A percentile compares a stretch with the other conserved stretches of the same genome.
phyloP scores from a whole-genome alignment of 2,113 vertebrate genomes.

The Gavia stellata region DNA sequence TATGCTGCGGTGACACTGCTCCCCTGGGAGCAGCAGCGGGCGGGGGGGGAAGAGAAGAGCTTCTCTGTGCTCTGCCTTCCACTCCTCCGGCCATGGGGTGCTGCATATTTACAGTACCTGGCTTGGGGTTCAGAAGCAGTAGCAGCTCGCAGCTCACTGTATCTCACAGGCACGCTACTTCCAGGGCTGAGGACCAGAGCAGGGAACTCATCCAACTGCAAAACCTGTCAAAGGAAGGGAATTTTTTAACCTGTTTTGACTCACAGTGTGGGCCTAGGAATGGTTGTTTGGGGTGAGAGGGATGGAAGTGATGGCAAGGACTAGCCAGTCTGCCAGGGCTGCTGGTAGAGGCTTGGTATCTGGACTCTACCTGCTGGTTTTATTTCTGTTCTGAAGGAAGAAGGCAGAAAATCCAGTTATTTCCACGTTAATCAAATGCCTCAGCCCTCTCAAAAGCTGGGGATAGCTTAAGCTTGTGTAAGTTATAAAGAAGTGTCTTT shows the following conservation, averaged over 20 bases:
- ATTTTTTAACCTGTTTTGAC: background rate
- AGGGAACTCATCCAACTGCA: background rate
- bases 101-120: accelerated
- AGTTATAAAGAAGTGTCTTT: background rate
- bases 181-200: background rate
- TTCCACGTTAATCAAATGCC: background rate
- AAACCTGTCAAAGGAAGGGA: background rate
- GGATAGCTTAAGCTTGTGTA: background rate
- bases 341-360: background rate
- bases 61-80: background rate
- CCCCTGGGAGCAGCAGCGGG: background rate
- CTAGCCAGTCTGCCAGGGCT: background rate
- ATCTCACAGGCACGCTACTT: background rate
- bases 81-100: accelerated
- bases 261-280: background rate
- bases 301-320: background rate
- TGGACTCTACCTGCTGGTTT: background rate
- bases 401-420: background rate
- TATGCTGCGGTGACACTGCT: background rate
- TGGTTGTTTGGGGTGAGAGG: background rate
- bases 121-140: background rate
- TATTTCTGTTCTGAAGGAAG: background rate
- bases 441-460: background rate
- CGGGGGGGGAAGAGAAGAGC: background rate
- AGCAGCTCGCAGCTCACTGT: background rate